Base-by-base conservation (phyloP, 2,888 invertebrate species). In the Drosophila phalerata region DNA sequence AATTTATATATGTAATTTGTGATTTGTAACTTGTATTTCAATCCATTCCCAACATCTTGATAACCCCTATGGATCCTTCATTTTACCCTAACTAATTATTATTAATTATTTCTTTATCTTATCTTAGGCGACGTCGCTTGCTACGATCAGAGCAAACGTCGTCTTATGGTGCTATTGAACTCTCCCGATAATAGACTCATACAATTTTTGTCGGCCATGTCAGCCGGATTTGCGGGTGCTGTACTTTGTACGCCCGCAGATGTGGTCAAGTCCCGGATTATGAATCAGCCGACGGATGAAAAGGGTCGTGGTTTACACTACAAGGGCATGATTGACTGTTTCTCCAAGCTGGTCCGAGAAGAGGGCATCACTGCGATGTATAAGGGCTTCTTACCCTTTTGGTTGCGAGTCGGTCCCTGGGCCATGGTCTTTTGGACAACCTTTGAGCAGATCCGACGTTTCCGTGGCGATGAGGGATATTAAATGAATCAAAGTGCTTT, bases 191-290 rank as follows among this genome's bases (percentile, higher is more conserved):
- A 53, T 40, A 53, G 66, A 6, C 0, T 30, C 0, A 15, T 81
- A 22, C 97, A 98, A 91, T 94, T 95, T 0, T 79, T 95, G 40
- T 94, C 97, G 1, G 97, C 97, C 78, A 94, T 95, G 69, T 94
- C 95, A 67, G 97, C 97, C 0, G 97, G 97, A 0, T 47, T 81
- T 3, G 60, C 62, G 2, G 72, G 70, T 0, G 61, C 69, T 0
- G 32, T 47, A 0, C 17, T 94, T 97, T 70, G 95, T 1, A 97
- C 97, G 0, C 98, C 98, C 0, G 97, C 97, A 0, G 98, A 98
- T 92, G 97, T 98, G 0, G 94, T 98, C 8, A 98, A 98, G 92
- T 97, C 98, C 0, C 93, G 98, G 70, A 94, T 98, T 8, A 98
- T 98, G 98, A 98, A 96, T 93, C 97, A 96, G 91, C 96, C 96